These are phyloP conservation scores for Periplaneta americana DNA, from an alignment of 1,140 invertebrate genomes.

Conservation along the genomic window DNA sequence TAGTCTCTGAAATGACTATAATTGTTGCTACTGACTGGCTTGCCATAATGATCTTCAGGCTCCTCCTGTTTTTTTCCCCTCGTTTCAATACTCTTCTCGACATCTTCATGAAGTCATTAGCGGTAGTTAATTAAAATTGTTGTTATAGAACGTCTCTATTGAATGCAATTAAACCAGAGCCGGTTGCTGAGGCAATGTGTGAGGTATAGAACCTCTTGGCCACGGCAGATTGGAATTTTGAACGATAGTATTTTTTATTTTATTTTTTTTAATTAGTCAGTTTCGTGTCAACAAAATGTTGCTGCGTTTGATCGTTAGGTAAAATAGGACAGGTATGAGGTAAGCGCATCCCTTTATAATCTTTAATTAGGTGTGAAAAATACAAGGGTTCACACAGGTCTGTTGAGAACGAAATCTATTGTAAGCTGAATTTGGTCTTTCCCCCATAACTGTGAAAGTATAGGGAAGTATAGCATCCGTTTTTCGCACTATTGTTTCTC, in stretches of 20 bases:
- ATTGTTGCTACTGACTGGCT: too few species aligned
- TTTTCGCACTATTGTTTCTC: too few species aligned
- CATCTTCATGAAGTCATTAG: background rate
- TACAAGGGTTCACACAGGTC: too few species aligned
- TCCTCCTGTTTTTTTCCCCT: too few species aligned
- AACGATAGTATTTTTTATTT: too few species aligned
- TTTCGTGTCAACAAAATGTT: background rate
- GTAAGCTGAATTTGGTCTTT: too few species aligned
- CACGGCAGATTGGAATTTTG: background rate
- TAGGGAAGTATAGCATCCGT: too few species aligned
- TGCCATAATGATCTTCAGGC: too few species aligned
- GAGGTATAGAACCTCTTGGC: background rate
- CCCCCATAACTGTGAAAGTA: too few species aligned
- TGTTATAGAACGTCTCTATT: too few species aligned
- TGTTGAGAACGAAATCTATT: too few species aligned
- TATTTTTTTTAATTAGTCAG: background rate
- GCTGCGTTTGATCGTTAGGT: background rate
- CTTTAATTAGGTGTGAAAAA: background rate
- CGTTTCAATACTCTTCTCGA: background rate
- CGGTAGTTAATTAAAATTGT: background rate
- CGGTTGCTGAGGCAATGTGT: background rate
- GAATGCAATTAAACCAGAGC: background rate
- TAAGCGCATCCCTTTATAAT: background rate
- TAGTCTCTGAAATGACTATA: too few species aligned
- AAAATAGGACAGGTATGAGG: background rate